Evolutionary conservation across 2,113 vertebrate genomes (phyloP).

Genomic region (Amphilophus citrinellus): DNA sequence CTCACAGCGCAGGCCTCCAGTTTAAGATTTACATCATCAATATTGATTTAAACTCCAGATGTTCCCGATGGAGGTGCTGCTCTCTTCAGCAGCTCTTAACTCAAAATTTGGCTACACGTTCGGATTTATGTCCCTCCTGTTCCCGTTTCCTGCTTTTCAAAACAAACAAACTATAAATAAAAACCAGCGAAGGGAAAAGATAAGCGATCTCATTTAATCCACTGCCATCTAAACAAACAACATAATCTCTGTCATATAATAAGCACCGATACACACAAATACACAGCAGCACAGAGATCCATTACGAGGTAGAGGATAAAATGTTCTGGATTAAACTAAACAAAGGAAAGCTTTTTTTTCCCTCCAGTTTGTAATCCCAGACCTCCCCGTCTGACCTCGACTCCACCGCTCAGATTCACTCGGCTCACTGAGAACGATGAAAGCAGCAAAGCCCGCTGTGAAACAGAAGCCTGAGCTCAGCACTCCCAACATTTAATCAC

Average conservation of each 20-base stretch:
- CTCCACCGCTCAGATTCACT: background rate
- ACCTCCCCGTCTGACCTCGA: background rate
- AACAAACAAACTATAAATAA: slow-evolving; percentile 37
- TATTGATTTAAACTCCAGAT: background rate
- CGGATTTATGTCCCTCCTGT: background rate
- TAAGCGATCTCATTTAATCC: slow-evolving; percentile 13
- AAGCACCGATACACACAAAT: background rate
- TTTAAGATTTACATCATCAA: fast-evolving
- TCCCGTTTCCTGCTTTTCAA: slow-evolving; percentile 30
- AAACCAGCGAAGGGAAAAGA: slow-evolving; percentile 7
- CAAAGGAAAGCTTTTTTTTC: background rate
- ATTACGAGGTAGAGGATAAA: slow-evolving; percentile 6
- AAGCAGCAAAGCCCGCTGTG: background rate
- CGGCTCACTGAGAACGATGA: fast-evolving
- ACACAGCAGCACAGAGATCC: slow-evolving; percentile 11
- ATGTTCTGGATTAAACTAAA: slow-evolving; percentile 28
- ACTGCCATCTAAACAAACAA: background rate
- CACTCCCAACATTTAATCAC: background rate
- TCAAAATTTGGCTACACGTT: background rate
- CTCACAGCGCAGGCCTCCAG: background rate
- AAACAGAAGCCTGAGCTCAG: background rate
- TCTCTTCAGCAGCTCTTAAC: background rate
- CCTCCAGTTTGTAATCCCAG: slow-evolving; percentile 12
- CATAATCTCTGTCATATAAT: slow-evolving; percentile 13
- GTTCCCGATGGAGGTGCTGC: background rate